Evolutionary conservation across 1,140 invertebrate genomes (phyloP).

Genomic region (Triops longicaudatus): DNA sequence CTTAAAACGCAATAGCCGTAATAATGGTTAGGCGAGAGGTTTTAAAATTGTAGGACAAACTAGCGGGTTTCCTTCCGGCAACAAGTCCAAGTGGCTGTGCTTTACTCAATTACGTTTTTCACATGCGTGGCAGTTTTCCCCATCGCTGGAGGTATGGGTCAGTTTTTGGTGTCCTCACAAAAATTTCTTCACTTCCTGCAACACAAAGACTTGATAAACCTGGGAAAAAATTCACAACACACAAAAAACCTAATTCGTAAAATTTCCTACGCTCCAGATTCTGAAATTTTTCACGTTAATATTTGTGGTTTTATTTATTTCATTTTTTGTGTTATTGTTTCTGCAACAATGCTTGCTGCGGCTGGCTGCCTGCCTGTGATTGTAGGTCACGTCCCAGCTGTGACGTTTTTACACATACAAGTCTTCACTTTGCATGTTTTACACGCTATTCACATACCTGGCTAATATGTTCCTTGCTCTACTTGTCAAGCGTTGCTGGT

Average conservation of each 20-base stretch:
- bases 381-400: neutral
- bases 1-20: neutral
- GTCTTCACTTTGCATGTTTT: neutral
- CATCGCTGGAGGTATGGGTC: constrained; percentile 2
- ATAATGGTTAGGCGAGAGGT: neutral
- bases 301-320: neutral
- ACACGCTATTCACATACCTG: neutral
- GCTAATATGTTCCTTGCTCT: neutral
- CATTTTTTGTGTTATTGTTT: neutral
- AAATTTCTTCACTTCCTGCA: neutral
- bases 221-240: neutral
- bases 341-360: neutral
- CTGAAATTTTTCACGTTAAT: neutral
- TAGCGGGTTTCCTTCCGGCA: constrained; percentile 9
- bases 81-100: neutral
- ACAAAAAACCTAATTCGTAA: neutral
- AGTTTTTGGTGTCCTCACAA: neutral
- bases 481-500: neutral
- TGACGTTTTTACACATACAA: neutral
- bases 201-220: neutral
- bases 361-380: neutral
- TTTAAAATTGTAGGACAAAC: neutral
- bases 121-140: neutral
- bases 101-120: neutral
- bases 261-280: neutral